Evolutionary conservation across 2,797 vertebrate species (phyloP).

Genomic region (Ispidina picta): DNA sequence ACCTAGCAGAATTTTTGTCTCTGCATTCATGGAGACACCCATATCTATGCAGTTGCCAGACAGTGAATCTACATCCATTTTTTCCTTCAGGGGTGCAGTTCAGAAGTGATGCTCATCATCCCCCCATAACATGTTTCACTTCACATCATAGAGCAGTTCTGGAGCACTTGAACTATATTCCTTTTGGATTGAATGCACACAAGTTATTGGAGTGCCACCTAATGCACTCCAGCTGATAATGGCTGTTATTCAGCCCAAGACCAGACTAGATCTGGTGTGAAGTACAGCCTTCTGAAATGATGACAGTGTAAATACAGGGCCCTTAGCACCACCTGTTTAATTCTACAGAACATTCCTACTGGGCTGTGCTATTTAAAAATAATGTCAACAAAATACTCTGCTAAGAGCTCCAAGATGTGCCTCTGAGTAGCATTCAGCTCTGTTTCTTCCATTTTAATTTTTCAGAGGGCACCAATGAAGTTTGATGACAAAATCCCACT

Average conservation of each 20-base stretch:
- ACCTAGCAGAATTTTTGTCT: background rate
- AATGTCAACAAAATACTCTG: background rate
- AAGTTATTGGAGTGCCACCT: background rate
- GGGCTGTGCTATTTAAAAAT: background rate
- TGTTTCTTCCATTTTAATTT: background rate
- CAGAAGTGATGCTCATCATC: background rate
- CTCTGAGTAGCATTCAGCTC: background rate
- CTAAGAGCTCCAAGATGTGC: background rate
- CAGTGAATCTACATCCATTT: background rate
- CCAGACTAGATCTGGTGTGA: background rate
- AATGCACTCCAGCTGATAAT: background rate
- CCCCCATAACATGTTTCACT: background rate
- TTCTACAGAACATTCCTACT: background rate
- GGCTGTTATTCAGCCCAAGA: background rate
- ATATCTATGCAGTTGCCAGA: background rate
- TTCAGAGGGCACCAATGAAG: background rate
- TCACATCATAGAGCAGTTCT: background rate
- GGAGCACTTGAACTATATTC: background rate
- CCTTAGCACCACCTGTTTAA: background rate
- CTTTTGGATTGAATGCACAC: background rate
- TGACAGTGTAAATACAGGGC: background rate
- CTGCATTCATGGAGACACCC: background rate
- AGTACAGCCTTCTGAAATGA: background rate
- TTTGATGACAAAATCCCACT: background rate
- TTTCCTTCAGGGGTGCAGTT: background rate